Base-by-base conservation (phyloP, 2,888 invertebrate genomes). In the Polymixis flavicincta region DNA sequence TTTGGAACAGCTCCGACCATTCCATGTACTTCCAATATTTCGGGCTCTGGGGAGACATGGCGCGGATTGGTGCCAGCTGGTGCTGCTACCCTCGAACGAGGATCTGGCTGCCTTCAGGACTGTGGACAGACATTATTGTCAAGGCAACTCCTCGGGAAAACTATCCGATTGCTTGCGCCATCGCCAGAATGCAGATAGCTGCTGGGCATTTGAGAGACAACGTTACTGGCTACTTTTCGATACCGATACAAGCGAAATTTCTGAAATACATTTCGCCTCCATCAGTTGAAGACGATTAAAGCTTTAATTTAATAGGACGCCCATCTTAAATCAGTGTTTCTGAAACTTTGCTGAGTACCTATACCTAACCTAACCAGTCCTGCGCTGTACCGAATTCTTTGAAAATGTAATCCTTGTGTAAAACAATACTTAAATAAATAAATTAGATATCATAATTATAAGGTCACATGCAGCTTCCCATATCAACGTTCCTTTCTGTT, bases 11-110 rank as follows among this genome's bases (percentile, higher is more conserved):
- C 17, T 89, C 90, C 52, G 25, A 85, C 0, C 92, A 90, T 14
- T 87, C 92, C 6, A 90, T 95, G 65, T 94, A 94, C 82, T 71
- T 95, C 28, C 89, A 92, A 37, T 92, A 89, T 76, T 93, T 92
- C 77, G 93, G 93, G 0, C 73, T 95, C 6, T 94, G 93, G 93
- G 87, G 92, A 42, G 92, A 92, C 0, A 87, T 80, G 0, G 92
- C 91, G 5, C 88, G 90, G 5, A 84, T 92, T 8, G 94, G 94
- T 0, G 95, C 95, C 0, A 90, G 90, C 60, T 95, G 94, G 95
- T 63, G 79, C 28, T 92, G 91, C 76, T 90, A 84, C 32, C 95
- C 95, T 7, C 91, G 88, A n/a, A 94, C 92, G 7, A 91, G 94
- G 80, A 88, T 92, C 71, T 89, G 90, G 45, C 73, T 95, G 25